Evolutionary conservation across 30 jellyfish, hydroid and myxozoan genomes (phyloP).

Genomic region (Hydractinia symbiolongicarpus): DNA sequence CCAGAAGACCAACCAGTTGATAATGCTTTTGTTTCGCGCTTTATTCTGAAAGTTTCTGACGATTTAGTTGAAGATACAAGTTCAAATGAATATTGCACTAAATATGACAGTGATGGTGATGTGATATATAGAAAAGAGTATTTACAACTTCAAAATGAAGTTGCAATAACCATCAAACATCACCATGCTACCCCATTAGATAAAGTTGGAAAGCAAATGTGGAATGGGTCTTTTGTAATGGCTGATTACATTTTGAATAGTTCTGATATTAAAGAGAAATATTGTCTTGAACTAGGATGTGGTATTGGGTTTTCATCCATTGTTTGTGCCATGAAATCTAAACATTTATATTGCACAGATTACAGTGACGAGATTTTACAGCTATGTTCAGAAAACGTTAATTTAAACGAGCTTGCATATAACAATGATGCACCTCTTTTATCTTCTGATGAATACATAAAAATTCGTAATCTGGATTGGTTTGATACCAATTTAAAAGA

Average conservation of each 20-base stretch:
- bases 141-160: not conserved
- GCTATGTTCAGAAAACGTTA: slow-evolving; percentile 20
- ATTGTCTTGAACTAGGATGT: slow-evolving; percentile 69
- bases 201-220: slow-evolving; percentile 70
- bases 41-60: not conserved
- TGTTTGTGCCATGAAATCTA: slow-evolving; percentile 44
- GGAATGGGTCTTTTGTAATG: slow-evolving; percentile 21
- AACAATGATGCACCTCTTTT: no score
- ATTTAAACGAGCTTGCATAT: not conserved
- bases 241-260: slow-evolving; percentile 5
- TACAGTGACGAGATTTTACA: slow-evolving; percentile 6
- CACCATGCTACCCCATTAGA: slow-evolving; percentile 46
- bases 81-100: not conserved
- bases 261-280: slow-evolving; percentile 25
- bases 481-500: not conserved
- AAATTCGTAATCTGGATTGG: not conserved
- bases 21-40: slow-evolving; percentile 1
- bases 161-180: slow-evolving; percentile 32
- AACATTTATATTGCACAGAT: slow-evolving; percentile 63
- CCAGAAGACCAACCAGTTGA: not conserved
- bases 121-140: not conserved
- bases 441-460: not conserved
- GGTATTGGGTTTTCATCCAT: slow-evolving; percentile 79
- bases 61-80: not conserved
- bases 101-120: slow-evolving; percentile 37